These are phyloP conservation scores for Bombus waltoni DNA, from an alignment of 1,140 invertebrate genomes.

Conservation along the genomic window DNA sequence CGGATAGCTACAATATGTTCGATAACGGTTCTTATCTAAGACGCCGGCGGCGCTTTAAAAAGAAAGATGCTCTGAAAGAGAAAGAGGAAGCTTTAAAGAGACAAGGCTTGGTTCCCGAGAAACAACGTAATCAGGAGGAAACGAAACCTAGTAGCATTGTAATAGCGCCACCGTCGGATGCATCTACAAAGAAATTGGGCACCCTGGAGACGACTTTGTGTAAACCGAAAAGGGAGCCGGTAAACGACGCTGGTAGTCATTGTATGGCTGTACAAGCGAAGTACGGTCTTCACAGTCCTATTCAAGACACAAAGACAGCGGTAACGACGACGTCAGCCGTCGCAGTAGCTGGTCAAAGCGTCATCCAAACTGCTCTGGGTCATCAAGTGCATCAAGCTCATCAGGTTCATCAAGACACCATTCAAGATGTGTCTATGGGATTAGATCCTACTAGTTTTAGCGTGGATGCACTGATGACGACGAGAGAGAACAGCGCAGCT, in stretches of 20 bases:
- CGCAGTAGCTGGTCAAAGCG: constrained; percentile 63
- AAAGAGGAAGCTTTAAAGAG: constrained; percentile 93
- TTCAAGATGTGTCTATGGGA: constrained; percentile 82
- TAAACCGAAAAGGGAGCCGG: constrained; percentile 86
- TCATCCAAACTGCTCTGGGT: constrained; percentile 75
- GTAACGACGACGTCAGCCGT: constrained; percentile 56
- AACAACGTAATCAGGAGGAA: constrained; percentile 80
- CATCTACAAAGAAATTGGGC: constrained; percentile 69
- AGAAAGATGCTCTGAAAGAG: constrained; percentile 95
- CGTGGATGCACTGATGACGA: constrained; percentile 84
- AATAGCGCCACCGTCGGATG: constrained; percentile 48
- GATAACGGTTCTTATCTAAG: constrained; percentile 98
- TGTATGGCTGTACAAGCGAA: constrained; percentile 76
- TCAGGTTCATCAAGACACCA: constrained; percentile 76
- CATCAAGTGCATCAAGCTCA: constrained; percentile 76
- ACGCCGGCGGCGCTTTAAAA: constrained; percentile 96
- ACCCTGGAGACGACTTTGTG: constrained; percentile 77
- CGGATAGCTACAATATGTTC: constrained; percentile 99
- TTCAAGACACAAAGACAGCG: constrained; percentile 77
- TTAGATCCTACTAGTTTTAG: constrained; percentile 83
- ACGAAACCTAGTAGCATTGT: constrained; percentile 37
- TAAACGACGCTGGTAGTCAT: constrained; percentile 82
- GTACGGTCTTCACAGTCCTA: constrained; percentile 82
- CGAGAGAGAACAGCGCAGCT: constrained; percentile 76
- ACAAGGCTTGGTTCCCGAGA: constrained; percentile 86